Base-by-base conservation (phyloP, 1,140 invertebrate genomes). In the Druon quercuslanigerum region DNA sequence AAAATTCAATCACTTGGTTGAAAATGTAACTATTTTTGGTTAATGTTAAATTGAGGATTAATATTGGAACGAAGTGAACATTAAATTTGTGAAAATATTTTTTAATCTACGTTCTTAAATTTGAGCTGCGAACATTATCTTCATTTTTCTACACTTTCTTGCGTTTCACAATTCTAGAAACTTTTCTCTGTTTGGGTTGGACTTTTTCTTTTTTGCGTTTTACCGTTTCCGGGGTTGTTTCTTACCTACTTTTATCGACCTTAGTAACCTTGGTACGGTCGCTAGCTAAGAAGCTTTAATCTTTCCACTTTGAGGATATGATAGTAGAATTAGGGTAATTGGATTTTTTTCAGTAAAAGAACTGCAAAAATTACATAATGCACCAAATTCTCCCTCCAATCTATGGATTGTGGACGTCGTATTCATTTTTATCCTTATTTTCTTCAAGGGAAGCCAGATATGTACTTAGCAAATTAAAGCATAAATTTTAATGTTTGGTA, bases 201-300 rank as follows among this genome's bases (percentile, higher is more conserved):
- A 60, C 57, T 60, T 60, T 60, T 60, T 60, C 20, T 60, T 25
- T 25, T 54, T 17, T 9, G n/a, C 52, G 52, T 11, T 66, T 66
- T 40, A 66, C 60, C 60, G 14, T 66, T 66, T 66, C 60, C 25
- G 60, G 33, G 40, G 25, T 33, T 46, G 16, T 66, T 66, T 25
- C 60, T 66, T 66, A 66, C 60, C 60, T 40, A 66, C 25, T 66
- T 66, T 66, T 14, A 33, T 40, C 40, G 60, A 66, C 60, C 60
- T 46, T 66, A n/a, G 20, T 66, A 40, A 66, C 25, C 60, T 66
- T 66, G 40, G 4, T 9, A 46, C 14, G 40, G 60, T 66, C 33
- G 40, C 5, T 66, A 25, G 25, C 40, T 66, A 33, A 66, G 20
- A 25, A 66, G 25, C 57, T 66, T 66, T n/a, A 66, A 66, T 66